A percentile compares a stretch with the other conserved stretches of the same genome.
phyloP scores from a whole-genome alignment of 1,140 invertebrate species.

The Anoplolepis gracilipes region DNA sequence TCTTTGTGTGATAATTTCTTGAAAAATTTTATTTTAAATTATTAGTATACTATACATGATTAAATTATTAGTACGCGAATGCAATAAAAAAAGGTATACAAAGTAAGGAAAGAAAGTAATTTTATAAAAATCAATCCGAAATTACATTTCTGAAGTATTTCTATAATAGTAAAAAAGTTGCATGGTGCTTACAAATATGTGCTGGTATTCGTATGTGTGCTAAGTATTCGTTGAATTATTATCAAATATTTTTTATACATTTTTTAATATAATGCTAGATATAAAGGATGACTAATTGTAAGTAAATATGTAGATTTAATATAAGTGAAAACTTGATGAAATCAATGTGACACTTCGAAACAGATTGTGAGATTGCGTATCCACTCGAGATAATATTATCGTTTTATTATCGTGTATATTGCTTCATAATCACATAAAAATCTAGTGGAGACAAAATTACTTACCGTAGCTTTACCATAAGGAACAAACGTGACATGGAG shows the following conservation, averaged over 20 bases:
- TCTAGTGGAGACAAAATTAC: slow-evolving; percentile 55
- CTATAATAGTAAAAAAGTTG: not conserved
- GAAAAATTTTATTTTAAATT: not conserved
- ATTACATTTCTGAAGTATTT: not conserved
- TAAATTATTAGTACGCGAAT: not conserved
- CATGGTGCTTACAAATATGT: not conserved
- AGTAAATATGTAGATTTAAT: not conserved
- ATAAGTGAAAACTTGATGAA: not conserved
- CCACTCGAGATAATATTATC: not conserved
- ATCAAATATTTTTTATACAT: not conserved
- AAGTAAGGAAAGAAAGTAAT: not conserved
- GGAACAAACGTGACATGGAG: slow-evolving; percentile 82
- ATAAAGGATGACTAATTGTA: not conserved
- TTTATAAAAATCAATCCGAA: not conserved
- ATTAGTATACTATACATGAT: not conserved
- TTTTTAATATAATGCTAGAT: not conserved
- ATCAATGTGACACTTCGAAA: not conserved
- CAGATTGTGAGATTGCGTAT: not conserved
- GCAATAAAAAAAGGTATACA: not conserved
- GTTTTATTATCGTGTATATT: not conserved
- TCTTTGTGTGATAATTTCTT: not conserved
- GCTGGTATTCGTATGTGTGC: no score
- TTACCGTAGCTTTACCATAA: slow-evolving; percentile 92
- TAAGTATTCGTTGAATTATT: not conserved
- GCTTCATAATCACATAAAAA: not conserved